Conservation (phyloP, 2,888 invertebrate genomes). For the Hermaeophaga mercurialis region DNA sequence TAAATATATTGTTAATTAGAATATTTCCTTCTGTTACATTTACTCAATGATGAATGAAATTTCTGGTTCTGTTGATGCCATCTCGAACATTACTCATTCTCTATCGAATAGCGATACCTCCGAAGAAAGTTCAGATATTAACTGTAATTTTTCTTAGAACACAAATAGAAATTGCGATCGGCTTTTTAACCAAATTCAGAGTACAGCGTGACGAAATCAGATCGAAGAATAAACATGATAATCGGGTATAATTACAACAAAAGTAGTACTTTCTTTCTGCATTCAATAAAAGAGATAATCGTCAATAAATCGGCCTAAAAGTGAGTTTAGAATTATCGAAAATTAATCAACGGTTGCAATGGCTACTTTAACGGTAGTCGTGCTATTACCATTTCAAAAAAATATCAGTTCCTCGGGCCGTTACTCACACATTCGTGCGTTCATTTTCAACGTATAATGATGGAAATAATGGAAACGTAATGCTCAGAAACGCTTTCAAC, state of each 20-base stretch:
- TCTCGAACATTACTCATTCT: neutral
- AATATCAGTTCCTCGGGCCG: neutral
- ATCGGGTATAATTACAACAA: no score
- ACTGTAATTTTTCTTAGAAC: neutral
- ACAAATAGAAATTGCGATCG: no score
- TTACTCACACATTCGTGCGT: neutral
- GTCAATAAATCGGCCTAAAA: no score
- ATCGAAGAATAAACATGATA: no score
- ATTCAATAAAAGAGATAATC: no score
- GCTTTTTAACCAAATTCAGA: no score
- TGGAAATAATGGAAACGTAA: slow-evolving; percentile 40
- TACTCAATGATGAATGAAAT: slow-evolving; percentile 1
- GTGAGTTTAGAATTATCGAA: no score
- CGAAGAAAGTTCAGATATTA: neutral
- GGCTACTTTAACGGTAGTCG: neutral
- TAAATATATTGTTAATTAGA: slow-evolving; percentile 1
- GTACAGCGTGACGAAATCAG: no score
- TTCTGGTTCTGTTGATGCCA: neutral
- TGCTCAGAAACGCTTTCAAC: no score
- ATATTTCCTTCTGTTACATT: slow-evolving; percentile 1
- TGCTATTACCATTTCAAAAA: neutral
- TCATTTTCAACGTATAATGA: neutral
- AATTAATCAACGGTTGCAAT: no score
- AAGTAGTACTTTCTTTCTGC: no score
- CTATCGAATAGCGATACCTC: neutral